Evolutionary conservation across 1,140 invertebrate genomes (phyloP).

Genomic region (Euura saliciscinereae): DNA sequence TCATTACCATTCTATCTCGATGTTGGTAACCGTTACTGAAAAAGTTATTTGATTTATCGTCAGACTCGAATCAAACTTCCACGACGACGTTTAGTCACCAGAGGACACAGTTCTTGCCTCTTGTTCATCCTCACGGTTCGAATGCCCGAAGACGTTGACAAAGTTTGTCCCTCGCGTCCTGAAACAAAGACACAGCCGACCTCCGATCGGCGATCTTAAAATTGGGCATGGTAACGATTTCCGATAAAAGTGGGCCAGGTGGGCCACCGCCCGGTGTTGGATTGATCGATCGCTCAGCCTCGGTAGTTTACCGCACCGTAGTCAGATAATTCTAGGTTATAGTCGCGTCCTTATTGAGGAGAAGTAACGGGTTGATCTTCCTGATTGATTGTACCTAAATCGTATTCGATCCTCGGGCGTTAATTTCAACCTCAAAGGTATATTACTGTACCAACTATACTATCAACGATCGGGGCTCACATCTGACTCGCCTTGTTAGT

Average conservation of each 20-base stretch:
- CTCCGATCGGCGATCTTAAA: no score
- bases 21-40: slow-evolving; percentile 38
- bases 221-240: no score
- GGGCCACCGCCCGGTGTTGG: slow-evolving; percentile 21
- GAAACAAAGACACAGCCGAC: no score
- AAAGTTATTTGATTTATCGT: slow-evolving; percentile 56
- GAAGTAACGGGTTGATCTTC: neutral
- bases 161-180: neutral
- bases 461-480: no score
- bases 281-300: slow-evolving; percentile 33
- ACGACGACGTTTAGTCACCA: neutral
- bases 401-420: neutral
- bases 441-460: no score
- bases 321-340: slow-evolving; percentile 39
- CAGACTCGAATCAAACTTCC: neutral
- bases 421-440: neutral
- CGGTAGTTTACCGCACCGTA: slow-evolving; percentile 38
- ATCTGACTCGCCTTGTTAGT: no score
- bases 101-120: no score
- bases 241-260: slow-evolving; percentile 38
- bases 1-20: slow-evolving; percentile 48
- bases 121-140: no score
- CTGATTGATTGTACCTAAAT: neutral
- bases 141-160: neutral
- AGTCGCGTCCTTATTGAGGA: neutral